Base-by-base conservation (phyloP, 1,140 invertebrate species). In the Laodelphax striatellus region DNA sequence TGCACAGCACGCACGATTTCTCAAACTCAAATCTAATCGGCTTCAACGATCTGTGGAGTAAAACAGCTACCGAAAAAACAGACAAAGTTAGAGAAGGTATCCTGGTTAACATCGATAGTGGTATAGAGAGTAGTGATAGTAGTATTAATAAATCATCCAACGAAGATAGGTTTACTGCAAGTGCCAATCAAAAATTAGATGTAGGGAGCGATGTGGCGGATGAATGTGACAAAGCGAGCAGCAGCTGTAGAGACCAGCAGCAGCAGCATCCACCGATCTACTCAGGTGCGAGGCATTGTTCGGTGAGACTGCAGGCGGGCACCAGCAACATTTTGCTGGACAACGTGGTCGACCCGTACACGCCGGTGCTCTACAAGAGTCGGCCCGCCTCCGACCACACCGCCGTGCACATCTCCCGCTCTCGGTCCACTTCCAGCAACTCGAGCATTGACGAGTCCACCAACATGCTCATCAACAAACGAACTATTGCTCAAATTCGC, bases 291-390 rank as follows among this genome's bases (percentile, higher is more conserved):
- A 76, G 86, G 60, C 82, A 84, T 63, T 88, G 86, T 67, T 82
- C 86, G 9, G 77, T 88, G 63, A 74, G 83, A 24, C 76, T 88
- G 57, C 85, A 86, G 64, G 79, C 79, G 1, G 85, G 84, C 0
- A 85, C 85, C 6, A 88, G 84, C 67, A 90, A 89, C 69, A 87
- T 89, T 65, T 70, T 89, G 1, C 69, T 90, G 10, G 86, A 88
- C 70, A 89, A 87, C 67, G 82, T 82, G n/a, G 64, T 62, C 17
- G 41, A 60, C 38, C 61, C 64, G 9, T 68, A 60, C 55, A 60
- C 65, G 2, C 68, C 68, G 28, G 55, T 69, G 9, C 43, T 67
- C 4, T 69, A 67, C 46, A 66, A 64, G 62, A 61, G 65, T 57
- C 57, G 65, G 34, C 53, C 42, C 5, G 21, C 13, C 19, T 57